Evolutionary conservation across 2,888 invertebrate genomes (phyloP).

Genomic region (Acanthosoma haemorrhoidale): DNA sequence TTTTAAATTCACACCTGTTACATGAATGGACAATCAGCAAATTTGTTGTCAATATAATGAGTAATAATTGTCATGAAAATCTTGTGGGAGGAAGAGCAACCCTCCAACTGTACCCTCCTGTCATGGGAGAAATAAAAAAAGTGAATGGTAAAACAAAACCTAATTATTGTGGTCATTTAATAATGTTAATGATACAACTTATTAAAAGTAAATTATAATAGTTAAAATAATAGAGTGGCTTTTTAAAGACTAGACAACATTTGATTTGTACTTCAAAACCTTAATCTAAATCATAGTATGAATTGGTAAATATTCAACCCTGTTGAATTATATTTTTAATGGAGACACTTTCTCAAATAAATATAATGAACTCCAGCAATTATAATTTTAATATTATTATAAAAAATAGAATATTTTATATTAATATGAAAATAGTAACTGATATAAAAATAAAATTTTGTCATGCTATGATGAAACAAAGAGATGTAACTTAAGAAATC

Average conservation of each 20-base stretch:
- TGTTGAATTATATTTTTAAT: neutral
- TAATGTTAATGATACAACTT: no score
- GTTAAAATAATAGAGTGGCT: neutral
- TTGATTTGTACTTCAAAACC: slow-evolving; percentile 1
- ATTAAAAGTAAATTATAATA: no score
- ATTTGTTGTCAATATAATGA: no score
- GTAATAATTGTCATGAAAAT: no score
- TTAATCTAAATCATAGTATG: neutral
- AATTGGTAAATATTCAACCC: neutral
- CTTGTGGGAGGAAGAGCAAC: no score
- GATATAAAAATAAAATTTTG: neutral
- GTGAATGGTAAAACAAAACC: no score
- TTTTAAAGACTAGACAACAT: slow-evolving; percentile 6
- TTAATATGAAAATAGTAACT: neutral
- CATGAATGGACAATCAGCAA: no score
- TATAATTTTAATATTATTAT: neutral
- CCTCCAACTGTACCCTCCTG: no score
- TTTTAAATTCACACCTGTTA: no score
- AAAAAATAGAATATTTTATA: neutral
- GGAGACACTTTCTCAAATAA: neutral
- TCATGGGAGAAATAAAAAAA: no score
- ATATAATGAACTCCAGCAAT: neutral
- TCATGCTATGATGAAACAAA: neutral
- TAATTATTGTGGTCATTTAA: no score
- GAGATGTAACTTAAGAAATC: neutral